Evolutionary conservation across 1,140 invertebrate genomes (phyloP).

Genomic region (Myzus persicae): DNA sequence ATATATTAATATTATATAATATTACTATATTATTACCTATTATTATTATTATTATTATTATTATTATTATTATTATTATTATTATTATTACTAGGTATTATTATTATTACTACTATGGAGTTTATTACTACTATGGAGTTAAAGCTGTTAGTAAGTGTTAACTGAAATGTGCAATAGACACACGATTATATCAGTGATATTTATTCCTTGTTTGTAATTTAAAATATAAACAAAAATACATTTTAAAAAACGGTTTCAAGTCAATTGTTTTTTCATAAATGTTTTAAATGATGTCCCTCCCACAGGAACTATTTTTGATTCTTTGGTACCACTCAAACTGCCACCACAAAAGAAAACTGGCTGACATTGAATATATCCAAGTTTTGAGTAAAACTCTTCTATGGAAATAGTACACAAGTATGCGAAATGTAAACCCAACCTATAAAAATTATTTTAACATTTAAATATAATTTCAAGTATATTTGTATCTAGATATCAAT

Average conservation of each 20-base stretch:
- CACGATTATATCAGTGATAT: slow-evolving; percentile 54
- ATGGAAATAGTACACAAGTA: slow-evolving; percentile 63
- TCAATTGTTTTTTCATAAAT: slow-evolving; percentile 45
- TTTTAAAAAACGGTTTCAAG: slow-evolving; percentile 23
- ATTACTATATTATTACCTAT: slow-evolving; percentile 23
- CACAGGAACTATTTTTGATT: neutral
- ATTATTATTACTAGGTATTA: slow-evolving; percentile 37
- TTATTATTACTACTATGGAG: slow-evolving; percentile 41
- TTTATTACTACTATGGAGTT: slow-evolving; percentile 46
- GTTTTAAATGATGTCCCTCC: neutral
- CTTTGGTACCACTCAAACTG: neutral
- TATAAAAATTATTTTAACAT: slow-evolving; percentile 58
- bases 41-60: slow-evolving; percentile 51
- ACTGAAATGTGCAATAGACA: slow-evolving; percentile 56
- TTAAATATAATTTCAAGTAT: neutral
- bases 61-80: slow-evolving; percentile 47
- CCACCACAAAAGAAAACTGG: slow-evolving; percentile 62
- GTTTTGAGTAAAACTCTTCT: slow-evolving; percentile 64
- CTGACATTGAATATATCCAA: slow-evolving; percentile 63
- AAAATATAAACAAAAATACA: slow-evolving; percentile 54
- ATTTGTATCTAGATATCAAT: no score
- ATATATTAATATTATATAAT: neutral
- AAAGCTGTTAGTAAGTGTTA: slow-evolving; percentile 46
- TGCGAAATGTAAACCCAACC: slow-evolving; percentile 61
- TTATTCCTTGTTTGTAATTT: slow-evolving; percentile 57